phyloP scores from a whole-genome alignment of 2,797 vertebrate genomes.

The Neopelma chrysocephalum region DNA sequence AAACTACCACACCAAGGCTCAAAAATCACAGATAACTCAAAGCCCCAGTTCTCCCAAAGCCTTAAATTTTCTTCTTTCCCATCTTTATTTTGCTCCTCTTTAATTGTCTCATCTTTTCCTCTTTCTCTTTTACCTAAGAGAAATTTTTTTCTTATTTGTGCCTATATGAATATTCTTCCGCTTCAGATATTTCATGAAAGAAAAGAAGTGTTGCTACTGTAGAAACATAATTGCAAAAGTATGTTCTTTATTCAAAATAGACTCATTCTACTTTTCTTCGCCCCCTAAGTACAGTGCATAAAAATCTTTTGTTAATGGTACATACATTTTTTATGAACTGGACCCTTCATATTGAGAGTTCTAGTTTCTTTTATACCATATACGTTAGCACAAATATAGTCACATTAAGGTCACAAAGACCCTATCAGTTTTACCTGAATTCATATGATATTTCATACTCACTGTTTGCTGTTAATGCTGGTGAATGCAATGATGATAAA shows the following conservation, averaged over 20 bases:
- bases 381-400: slow-evolving; percentile 75
- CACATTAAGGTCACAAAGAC: slow-evolving; percentile 70
- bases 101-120: neutral
- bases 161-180: neutral
- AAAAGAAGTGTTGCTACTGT: neutral
- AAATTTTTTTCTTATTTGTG: neutral
- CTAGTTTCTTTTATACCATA: slow-evolving; percentile 50
- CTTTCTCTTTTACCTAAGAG: neutral
- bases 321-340: slow-evolving; percentile 74
- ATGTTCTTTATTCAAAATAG: slow-evolving; percentile 51
- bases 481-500: slow-evolving; percentile 64
- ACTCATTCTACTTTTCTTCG: slow-evolving; percentile 40
- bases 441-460: slow-evolving; percentile 49
- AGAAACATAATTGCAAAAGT: slow-evolving; percentile 33
- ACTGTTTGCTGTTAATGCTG: slow-evolving; percentile 55
- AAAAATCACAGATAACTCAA: neutral
- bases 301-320: slow-evolving; percentile 56
- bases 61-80: neutral
- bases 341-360: slow-evolving; percentile 59
- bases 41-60: neutral
- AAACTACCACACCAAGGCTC: neutral
- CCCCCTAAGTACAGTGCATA: slow-evolving; percentile 5
- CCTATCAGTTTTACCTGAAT: slow-evolving; percentile 56
- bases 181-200: neutral
- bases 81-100: neutral